Base-by-base conservation (phyloP, 2,113 vertebrate species). In the Galemys pyrenaicus region DNA sequence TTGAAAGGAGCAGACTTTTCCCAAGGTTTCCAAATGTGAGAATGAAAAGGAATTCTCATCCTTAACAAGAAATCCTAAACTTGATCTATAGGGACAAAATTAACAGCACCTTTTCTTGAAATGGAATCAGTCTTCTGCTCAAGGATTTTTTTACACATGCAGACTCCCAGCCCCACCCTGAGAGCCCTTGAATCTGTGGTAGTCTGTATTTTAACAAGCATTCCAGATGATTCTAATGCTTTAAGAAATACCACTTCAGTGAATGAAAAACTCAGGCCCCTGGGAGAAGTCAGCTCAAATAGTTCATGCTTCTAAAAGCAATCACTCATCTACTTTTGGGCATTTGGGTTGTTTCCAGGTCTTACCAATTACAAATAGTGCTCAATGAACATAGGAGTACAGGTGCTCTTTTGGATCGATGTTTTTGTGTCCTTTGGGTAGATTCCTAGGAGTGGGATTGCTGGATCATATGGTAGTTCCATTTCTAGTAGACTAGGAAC, bases 61-160 rank as follows among this genome's bases (percentile, higher is more conserved):
- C 71, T 65, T 68, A 41, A 89, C 24, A 94, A 89, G 79, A 87
- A 92, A 91, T n/a, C 17, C 44, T 58, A 44, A 81, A n/a, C n/a
- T n/a, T 68, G 3, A 68, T 62, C 19, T 26, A 28, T 5, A 70
- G 26, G 44, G 41, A 91, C 58, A 39, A 74, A 84, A 79, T 89
- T 58, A 71, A 49, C 67, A 75, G 35, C 32, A 78, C 56, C 80
- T 79, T 64, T 41, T 67, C 46, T 87, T 65, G 62, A 92, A 78
- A 32, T 24, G 32, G 79, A 88, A 81, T 54, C 44, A 22, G 71
- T 10, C 49, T 41, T 39, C 35, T 77, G n/a, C 26, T 3, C 39
- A 41, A 77, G 24, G 24, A 49, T 30, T 51, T 83, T 54, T 32
- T 65, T 56, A 28, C 24, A 22, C 20, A 78, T 16, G 16, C 24